A percentile compares a stretch with the other conserved stretches of the same genome.
phyloP scores from a whole-genome alignment of 1,140 invertebrate species.

The Manduca sexta region DNA sequence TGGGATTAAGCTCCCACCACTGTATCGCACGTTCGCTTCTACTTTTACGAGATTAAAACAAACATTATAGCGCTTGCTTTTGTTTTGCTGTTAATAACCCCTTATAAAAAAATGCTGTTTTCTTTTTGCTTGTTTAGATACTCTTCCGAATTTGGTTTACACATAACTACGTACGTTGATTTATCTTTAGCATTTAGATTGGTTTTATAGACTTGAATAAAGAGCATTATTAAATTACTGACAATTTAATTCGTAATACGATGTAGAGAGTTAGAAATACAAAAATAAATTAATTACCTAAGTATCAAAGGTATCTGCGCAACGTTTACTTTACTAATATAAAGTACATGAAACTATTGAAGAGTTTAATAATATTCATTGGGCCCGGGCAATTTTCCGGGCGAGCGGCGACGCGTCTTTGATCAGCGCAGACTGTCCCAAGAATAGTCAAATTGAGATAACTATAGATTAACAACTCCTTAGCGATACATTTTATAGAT shows the following conservation, averaged over 20 bases:
- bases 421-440: slow-evolving; percentile 52
- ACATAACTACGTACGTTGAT: too few species aligned
- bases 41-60: background rate
- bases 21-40: background rate
- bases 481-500: slow-evolving; percentile 12
- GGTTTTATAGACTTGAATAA: too few species aligned
- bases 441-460: slow-evolving; percentile 58
- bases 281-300: background rate
- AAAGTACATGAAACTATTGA: slow-evolving; percentile 66
- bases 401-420: slow-evolving; percentile 65
- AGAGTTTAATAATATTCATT: slow-evolving; percentile 74
- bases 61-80: background rate
- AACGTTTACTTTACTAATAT: slow-evolving; percentile 46
- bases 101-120: too few species aligned
- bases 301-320: slow-evolving; percentile 1
- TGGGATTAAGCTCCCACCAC: slow-evolving; percentile 32
- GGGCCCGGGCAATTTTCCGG: slow-evolving; percentile 69
- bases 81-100: background rate
- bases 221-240: too few species aligned
- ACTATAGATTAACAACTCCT: slow-evolving; percentile 46
- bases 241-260: too few species aligned
- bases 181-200: too few species aligned
- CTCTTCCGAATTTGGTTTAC: too few species aligned
- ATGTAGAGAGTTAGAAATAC: too few species aligned
- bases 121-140: too few species aligned